Evolutionary conservation across 2,113 vertebrate species (phyloP).

Genomic region (Lathamus discolor): DNA sequence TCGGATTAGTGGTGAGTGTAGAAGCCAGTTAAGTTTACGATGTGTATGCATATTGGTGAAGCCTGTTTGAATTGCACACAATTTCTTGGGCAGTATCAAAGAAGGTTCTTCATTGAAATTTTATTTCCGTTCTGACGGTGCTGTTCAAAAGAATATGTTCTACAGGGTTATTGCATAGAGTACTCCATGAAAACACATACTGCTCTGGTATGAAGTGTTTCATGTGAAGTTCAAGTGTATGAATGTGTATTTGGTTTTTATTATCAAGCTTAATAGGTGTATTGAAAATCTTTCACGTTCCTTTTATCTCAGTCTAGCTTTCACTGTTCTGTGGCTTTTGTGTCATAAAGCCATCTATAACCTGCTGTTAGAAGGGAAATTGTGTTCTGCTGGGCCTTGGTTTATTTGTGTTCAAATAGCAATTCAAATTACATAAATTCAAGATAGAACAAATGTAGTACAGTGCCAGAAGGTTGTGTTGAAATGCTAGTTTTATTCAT

Average conservation of each 20-base stretch:
- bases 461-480: not conserved
- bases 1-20: not conserved
- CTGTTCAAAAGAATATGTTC: not conserved
- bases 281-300: not conserved
- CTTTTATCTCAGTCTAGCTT: not conserved
- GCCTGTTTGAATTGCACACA: not conserved
- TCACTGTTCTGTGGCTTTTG: not conserved
- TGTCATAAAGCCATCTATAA: not conserved
- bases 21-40: not conserved
- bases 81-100: not conserved
- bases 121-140: not conserved
- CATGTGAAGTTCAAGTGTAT: not conserved
- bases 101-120: not conserved
- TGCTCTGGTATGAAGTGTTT: not conserved
- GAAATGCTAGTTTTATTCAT: not conserved
- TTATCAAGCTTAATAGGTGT: not conserved
- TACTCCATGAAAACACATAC: not conserved
- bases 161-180: not conserved
- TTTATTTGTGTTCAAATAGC: not conserved
- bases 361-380: not conserved
- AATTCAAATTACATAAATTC: not conserved
- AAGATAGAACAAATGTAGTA: not conserved
- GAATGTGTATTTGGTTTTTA: not conserved
- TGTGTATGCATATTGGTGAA: not conserved
- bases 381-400: not conserved